These are phyloP conservation scores for Sarcophaga peregrina DNA, from an alignment of 1,140 invertebrate species.

Conservation along the genomic window DNA sequence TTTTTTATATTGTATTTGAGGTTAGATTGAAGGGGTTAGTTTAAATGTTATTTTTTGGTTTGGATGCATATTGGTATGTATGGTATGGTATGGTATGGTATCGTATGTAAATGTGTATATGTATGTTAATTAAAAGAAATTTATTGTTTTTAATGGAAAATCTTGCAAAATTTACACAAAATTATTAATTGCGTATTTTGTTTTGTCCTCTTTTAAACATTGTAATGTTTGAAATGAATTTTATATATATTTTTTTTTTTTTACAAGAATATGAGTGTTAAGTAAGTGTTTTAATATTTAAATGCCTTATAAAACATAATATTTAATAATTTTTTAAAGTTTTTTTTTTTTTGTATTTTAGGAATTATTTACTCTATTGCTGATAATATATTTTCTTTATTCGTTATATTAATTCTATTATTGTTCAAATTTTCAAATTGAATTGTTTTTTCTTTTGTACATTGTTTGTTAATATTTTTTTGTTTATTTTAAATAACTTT, in stretches of 20 bases:
- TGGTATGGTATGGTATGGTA: background rate
- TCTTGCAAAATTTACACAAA: constrained; percentile 33
- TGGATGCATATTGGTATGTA: background rate
- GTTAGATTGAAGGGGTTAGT: background rate
- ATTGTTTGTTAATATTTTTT: background rate
- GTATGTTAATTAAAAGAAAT: background rate
- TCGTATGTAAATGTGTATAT: background rate
- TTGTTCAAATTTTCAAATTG: background rate
- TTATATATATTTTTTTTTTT: background rate
- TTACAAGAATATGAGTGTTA: constrained; percentile 23
- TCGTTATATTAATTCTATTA: background rate
- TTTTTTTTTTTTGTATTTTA: background rate
- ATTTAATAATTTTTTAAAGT: constrained; percentile 26
- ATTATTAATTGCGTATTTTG: constrained; percentile 1
- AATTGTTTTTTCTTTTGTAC: background rate
- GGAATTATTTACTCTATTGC: too few relatives aligned
- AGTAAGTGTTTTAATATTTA: background rate
- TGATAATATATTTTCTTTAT: too few relatives aligned
- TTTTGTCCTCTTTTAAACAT: background rate
- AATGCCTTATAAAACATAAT: constrained; percentile 38
- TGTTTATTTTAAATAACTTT: too few relatives aligned
- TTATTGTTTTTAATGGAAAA: background rate
- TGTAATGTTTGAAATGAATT: background rate
- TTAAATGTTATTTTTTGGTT: background rate
- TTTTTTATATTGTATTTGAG: background rate